A percentile compares a stretch with the other conserved stretches of the same genome.
phyloP scores from a whole-genome alignment of 2,888 invertebrate genomes.

The Pocota personata region DNA sequence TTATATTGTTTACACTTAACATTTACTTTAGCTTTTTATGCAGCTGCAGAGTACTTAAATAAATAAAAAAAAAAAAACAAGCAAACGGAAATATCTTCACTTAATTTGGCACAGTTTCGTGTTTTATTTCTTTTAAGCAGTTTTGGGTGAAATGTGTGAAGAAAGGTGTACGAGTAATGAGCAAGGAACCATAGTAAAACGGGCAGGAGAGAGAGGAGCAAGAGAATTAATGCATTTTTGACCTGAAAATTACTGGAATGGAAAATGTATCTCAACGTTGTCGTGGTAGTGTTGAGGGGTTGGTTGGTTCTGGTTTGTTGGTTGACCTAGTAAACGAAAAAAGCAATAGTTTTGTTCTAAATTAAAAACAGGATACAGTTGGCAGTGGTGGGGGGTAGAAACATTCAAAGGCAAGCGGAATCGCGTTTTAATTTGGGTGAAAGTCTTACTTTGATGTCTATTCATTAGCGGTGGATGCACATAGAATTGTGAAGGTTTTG shows the following conservation, averaged over 20 bases:
- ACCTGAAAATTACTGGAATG: conserved; percentile 65
- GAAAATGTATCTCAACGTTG: conserved; percentile 59
- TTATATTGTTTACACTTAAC: conserved; percentile 63
- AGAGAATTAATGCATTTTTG: conserved; percentile 60
- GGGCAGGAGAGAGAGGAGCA: not conserved
- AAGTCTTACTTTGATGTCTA: conserved; percentile 21
- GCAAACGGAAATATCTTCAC: conserved; percentile 65
- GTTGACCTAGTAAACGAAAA: conserved; percentile 51
- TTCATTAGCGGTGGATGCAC: conserved; percentile 6
- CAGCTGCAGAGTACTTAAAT: conserved; percentile 4
- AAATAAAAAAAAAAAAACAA: conserved; percentile 6
- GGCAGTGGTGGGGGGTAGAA: not conserved
- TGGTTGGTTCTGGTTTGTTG: conserved; percentile 29
- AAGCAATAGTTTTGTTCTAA: conserved; percentile 11
- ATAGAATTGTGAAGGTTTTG: not conserved
- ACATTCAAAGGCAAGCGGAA: conserved; percentile 7
- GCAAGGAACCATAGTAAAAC: not conserved
- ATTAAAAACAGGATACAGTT: not conserved
- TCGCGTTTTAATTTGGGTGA: conserved; percentile 5
- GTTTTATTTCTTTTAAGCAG: conserved; percentile 6
- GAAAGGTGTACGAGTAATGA: conserved; percentile 30
- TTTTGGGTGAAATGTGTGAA: not conserved
- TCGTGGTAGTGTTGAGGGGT: not conserved
- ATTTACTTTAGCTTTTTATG: conserved; percentile 52
- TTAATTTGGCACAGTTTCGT: conserved; percentile 66